Conservation (phyloP, 2,888 invertebrate species). For the Zeuzera pyrina region DNA sequence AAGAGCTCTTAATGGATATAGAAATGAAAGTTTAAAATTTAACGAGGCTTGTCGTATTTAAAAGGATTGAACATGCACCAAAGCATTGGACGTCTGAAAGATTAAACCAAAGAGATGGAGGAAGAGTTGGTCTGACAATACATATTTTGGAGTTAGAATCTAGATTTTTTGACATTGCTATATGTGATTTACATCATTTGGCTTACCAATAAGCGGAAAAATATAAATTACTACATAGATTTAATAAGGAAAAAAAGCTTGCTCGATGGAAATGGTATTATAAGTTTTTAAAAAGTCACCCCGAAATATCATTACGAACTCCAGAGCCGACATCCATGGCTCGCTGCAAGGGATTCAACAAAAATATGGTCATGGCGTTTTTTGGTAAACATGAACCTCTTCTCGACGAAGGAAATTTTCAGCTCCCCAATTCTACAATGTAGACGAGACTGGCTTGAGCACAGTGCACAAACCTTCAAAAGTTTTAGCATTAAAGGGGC, state of each 20-base stretch:
- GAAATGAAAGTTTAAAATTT: conserved; percentile 6
- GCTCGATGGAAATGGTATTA: too few species aligned
- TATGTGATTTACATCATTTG: conserved; percentile 8
- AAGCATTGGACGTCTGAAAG: conserved; percentile 11
- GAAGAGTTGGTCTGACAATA: conserved; percentile 6
- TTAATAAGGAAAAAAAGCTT: conserved; percentile 12
- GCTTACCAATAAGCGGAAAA: conserved; percentile 11
- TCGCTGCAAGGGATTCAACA: conserved; percentile 10
- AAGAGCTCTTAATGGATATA: conserved; percentile 5
- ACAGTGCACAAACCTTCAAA: conserved; percentile 15
- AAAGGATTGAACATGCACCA: conserved; percentile 7
- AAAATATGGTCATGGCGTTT: conserved; percentile 11
- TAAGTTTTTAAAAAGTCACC: conserved; percentile 15
- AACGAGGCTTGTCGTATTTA: conserved; percentile 11
- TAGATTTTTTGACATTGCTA: conserved; percentile 11
- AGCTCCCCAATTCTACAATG: conserved; percentile 15
- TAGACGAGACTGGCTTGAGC: conserved; percentile 13
- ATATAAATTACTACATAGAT: conserved; percentile 9
- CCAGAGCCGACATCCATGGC: conserved; percentile 13
- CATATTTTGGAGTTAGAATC: conserved; percentile 11
- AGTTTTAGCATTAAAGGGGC: conserved; percentile 16
- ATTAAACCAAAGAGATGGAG: conserved; percentile 12
- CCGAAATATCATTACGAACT: conserved; percentile 11
- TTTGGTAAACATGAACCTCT: conserved; percentile 11
- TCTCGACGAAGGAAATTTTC: conserved; percentile 8